phyloP scores from a whole-genome alignment of 2,888 invertebrate genomes.

The Orthosia incerta region DNA sequence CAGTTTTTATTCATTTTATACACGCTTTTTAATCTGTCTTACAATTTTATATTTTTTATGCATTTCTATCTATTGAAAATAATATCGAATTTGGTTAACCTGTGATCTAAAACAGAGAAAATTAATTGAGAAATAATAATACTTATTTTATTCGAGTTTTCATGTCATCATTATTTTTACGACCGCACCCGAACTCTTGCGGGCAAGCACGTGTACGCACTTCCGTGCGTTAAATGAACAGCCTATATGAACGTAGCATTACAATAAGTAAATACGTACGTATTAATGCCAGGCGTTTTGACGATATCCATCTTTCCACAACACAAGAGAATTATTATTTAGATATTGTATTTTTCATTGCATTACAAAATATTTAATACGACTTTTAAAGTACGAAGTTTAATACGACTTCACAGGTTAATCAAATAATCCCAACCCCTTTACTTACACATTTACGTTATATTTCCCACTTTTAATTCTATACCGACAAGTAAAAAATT shows the following conservation, averaged over 20 bases:
- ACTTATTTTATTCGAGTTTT: not conserved
- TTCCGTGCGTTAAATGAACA: not conserved
- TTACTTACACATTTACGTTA: constrained; percentile 26
- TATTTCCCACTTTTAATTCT: constrained; percentile 29
- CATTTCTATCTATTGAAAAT: constrained; percentile 61
- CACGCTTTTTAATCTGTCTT: constrained; percentile 46
- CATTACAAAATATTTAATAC: not conserved
- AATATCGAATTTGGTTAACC: constrained; percentile 36
- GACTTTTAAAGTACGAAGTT: not conserved
- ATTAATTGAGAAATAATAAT: not conserved
- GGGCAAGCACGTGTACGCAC: not conserved
- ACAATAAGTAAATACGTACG: too few species aligned
- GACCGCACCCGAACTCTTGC: not conserved
- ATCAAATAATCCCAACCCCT: constrained; percentile 21
- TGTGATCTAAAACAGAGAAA: constrained; percentile 30
- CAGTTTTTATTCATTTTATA: constrained; percentile 66
- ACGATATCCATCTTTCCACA: not conserved
- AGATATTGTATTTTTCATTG: too few species aligned
- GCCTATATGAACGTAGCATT: not conserved
- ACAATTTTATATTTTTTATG: constrained; percentile 43
- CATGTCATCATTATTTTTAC: not conserved
- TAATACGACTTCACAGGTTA: constrained; percentile 38
- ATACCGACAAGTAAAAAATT: constrained; percentile 33
- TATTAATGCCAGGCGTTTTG: not conserved
- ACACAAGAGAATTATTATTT: too few species aligned